Conservation (phyloP, 1,140 invertebrate species). For the Procambarus virginalis region DNA sequence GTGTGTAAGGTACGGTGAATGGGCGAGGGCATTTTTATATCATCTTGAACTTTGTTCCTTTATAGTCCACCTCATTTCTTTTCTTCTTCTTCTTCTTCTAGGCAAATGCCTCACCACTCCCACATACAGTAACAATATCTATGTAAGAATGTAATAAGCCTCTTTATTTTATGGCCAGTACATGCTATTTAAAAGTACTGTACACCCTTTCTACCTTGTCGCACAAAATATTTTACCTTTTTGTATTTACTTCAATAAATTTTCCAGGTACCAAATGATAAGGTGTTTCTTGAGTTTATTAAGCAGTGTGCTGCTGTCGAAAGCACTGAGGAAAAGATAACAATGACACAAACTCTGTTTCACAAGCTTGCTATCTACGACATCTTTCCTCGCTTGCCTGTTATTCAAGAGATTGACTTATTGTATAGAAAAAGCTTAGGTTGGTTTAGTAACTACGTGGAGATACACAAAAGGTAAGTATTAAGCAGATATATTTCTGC, state of each 20-base stretch:
- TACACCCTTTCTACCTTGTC: no score
- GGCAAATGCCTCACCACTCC: no score
- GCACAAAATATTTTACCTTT: neutral
- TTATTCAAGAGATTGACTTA: constrained; percentile 2
- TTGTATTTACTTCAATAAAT: neutral
- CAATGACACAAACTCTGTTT: constrained; percentile 14
- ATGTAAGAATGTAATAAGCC: no score
- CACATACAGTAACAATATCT: no score
- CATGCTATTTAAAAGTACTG: no score
- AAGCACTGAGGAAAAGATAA: constrained; percentile 14
- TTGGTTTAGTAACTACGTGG: constrained; percentile 29
- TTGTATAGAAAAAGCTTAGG: constrained; percentile 20
- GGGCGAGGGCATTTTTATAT: no score
- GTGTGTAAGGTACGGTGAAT: no score
- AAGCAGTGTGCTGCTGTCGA: neutral
- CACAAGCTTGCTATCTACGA: constrained; percentile 8
- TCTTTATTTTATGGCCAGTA: no score
- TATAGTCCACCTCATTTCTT: no score
- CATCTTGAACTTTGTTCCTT: no score
- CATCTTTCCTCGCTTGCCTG: constrained; percentile 12
- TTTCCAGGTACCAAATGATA: neutral
- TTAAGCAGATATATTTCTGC: neutral
- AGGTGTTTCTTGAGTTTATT: neutral
- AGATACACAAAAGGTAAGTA: constrained; percentile 16
- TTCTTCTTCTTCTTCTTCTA: no score